These are phyloP conservation scores for Laterallus jamaicensis DNA, from an alignment of 2,113 vertebrate genomes.

Conservation along the genomic window DNA sequence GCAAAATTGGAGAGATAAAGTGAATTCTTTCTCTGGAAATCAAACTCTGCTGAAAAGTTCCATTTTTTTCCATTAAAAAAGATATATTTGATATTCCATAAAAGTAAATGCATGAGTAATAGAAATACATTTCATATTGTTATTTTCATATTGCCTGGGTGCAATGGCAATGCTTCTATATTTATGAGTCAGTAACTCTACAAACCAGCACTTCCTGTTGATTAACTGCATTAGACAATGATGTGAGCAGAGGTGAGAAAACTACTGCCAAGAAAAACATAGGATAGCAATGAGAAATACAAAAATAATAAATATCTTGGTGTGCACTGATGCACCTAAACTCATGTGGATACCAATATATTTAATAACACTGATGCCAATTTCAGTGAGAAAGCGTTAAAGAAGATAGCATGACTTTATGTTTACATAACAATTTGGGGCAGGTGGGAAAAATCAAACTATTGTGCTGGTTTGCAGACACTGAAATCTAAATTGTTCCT, in stretches of 20 bases:
- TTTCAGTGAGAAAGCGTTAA: neutral
- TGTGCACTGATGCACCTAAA: neutral
- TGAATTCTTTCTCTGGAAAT: neutral
- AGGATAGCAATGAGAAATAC: neutral
- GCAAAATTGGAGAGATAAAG: neutral
- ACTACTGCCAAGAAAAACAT: conserved; percentile 9
- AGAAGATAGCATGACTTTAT: neutral
- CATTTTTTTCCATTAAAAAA: neutral
- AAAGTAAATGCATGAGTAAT: neutral
- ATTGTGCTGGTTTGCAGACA: neutral
- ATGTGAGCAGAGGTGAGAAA: conserved; percentile 5
- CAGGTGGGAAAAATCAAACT: neutral
- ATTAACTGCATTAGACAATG: conserved; percentile 13
- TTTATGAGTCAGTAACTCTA: neutral
- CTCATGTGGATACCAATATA: neutral
- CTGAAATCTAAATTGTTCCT: neutral
- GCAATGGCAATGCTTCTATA: neutral
- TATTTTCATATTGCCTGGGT: neutral
- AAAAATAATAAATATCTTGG: neutral
- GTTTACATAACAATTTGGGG: neutral
- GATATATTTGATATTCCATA: neutral
- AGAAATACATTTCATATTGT: neutral
- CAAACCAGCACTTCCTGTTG: neutral
- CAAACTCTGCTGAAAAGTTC: neutral
- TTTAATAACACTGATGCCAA: neutral